Percentiles rank a stretch among this genome's conserved stretches.
Evolutionary conservation across 2,888 invertebrate genomes (phyloP).

Genomic region (Ophioninae sp.): DNA sequence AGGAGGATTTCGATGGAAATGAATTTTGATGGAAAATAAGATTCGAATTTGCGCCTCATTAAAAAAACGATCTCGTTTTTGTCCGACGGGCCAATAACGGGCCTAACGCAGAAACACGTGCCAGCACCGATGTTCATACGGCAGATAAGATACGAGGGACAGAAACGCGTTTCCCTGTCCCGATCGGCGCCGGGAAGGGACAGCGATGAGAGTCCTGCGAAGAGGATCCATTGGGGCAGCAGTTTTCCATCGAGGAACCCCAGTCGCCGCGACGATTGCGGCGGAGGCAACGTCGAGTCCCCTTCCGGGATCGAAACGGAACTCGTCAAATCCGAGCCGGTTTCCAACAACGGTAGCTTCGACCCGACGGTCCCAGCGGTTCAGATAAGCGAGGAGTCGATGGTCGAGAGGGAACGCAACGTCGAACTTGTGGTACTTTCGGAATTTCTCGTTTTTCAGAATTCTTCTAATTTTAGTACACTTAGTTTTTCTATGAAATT

Average conservation of each 20-base stretch:
- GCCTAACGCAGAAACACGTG: conserved; percentile 70
- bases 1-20: too few relatives aligned
- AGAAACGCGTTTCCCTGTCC: conserved; percentile 81
- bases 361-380: conserved; percentile 75
- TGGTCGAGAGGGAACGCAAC: conserved; percentile 57
- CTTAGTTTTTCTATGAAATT: too few relatives aligned
- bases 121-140: conserved; percentile 78
- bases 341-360: conserved; percentile 66
- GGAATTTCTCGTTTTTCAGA: too few relatives aligned
- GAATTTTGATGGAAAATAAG: too few relatives aligned
- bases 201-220: conserved; percentile 48
- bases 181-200: conserved; percentile 66
- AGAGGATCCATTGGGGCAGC: conserved; percentile 34
- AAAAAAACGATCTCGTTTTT: neutral
- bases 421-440: conserved; percentile 43
- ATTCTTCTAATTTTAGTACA: too few relatives aligned
- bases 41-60: too few relatives aligned
- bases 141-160: conserved; percentile 80
- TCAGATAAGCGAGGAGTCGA: conserved; percentile 72
- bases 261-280: conserved; percentile 52
- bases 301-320: conserved; percentile 19
- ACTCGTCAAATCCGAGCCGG: conserved; percentile 66
- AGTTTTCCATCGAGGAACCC: conserved; percentile 47
- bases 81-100: neutral
- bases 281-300: conserved; percentile 52